Percentiles rank a stretch among this genome's conserved stretches.
phyloP scores from a whole-genome alignment of 2,113 vertebrate species.

The Nothobranchius kuhntae region DNA sequence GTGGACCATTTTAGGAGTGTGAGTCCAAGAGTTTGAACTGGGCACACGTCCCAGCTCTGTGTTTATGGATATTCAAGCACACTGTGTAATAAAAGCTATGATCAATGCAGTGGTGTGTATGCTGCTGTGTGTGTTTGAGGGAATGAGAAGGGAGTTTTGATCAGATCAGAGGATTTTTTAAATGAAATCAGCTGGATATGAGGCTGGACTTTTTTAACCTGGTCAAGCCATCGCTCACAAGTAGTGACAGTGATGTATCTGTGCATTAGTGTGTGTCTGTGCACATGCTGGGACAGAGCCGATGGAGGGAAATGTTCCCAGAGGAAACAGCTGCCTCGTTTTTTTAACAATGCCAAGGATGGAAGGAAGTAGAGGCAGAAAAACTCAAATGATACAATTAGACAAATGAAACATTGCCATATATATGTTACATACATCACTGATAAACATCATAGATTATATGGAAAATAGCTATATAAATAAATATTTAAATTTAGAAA shows the following conservation, averaged over 20 bases:
- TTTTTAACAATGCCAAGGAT: no score
- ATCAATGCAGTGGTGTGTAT: constrained; percentile 44
- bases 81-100: constrained; percentile 48
- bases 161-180: constrained; percentile 10
- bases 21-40: constrained; percentile 63
- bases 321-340: no score
- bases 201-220: background rate
- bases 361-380: no score
- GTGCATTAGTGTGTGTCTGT: background rate
- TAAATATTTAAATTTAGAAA: no score
- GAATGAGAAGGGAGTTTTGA: background rate
- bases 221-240: no score
- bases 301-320: no score
- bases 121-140: constrained; percentile 13
- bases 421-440: no score
- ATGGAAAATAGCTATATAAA: no score
- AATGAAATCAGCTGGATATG: constrained; percentile 8
- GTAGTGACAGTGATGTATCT: background rate
- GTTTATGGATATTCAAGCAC: constrained; percentile 62
- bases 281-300: background rate
- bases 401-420: no score
- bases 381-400: no score
- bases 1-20: constrained; percentile 69
- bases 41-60: constrained; percentile 47
- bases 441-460: no score